Evolutionary conservation across 2,797 vertebrate species (phyloP), one percentile per base, ranked within the genome.

Genomic region (Pseudotriccus pelzelni): DNA sequence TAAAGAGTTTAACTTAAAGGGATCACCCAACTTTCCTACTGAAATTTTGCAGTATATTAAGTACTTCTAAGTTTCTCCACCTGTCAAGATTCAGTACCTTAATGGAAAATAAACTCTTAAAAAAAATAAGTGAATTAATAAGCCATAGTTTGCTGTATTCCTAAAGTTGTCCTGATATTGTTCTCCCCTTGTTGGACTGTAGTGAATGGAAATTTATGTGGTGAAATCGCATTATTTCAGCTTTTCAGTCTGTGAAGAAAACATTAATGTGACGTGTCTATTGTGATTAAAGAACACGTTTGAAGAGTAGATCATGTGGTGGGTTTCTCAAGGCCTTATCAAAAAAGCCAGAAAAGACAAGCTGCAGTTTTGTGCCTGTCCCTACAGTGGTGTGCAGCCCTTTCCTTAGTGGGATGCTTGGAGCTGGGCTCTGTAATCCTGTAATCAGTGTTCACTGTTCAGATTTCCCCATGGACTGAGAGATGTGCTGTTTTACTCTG

Each of bases 181-280:
- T 69, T 89, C 87, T 63, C 19, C 37, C 14, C 9, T 30, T 39
- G 23, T 70, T 69, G 24, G 69, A 55, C 60, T 79, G 41, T 67
- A 72, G 39, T 27, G 30, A 95, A 56, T 56, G 37, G 67, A 53
- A 79, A 14, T 44, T 69, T 78, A 79, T 90, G 12, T 75, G 39
- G 50, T 84, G 84, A 75, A 90, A 75, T 91, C 1, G 3, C 39
- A 58, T 94, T 86, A 49, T 34, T 86, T 88, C 70, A 91, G 59
- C 87, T 86, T 91, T 91, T 93, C 76, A 70, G n/a, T 88, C 76
- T 64, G 46, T 69, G 58, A n/a, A 66, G 56, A 34, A 90, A 73
- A 82, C 18, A 12, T 67, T 56, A 70, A 64, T 41, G 19, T 70
- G 59, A 73, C 36, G 50, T 60, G 47, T 64, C 89, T 69, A 1